Evolutionary conservation across 2,797 vertebrate genomes (phyloP).

Genomic region (Pseudocheirus occidentalis): DNA sequence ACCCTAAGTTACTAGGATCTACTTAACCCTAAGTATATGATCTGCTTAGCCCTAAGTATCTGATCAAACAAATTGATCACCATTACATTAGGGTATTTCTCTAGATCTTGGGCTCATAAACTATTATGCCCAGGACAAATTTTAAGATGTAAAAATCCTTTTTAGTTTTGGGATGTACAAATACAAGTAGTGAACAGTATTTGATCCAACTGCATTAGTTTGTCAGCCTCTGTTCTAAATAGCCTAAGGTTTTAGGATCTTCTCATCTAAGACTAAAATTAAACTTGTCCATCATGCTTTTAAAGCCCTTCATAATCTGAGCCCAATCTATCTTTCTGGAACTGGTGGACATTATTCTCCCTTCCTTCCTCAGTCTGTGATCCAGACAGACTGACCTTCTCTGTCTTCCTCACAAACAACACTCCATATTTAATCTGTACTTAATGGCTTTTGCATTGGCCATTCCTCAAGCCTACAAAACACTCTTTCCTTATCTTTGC

Average conservation of each 20-base stretch:
- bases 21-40: no score
- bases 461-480: not conserved
- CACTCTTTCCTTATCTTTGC: not conserved
- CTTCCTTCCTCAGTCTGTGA: not conserved
- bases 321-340: not conserved
- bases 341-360: not conserved
- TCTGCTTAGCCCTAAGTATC: no score
- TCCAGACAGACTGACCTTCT: not conserved
- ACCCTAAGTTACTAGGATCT: no score
- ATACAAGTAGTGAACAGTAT: not conserved
- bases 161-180: not conserved
- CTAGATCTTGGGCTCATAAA: not conserved
- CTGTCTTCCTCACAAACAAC: not conserved
- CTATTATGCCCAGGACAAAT: not conserved
- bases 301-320: not conserved
- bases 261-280: not conserved
- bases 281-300: not conserved
- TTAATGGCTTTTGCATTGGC: not conserved
- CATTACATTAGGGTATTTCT: not conserved
- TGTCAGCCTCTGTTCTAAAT: not conserved
- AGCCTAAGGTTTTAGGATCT: not conserved
- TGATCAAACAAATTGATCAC: no score
- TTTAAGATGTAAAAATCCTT: not conserved
- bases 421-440: not conserved
- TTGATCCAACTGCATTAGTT: not conserved